These are phyloP conservation scores for Taeniopygia guttata DNA, from an alignment of 2,797 vertebrate species.

Conservation along the genomic window DNA sequence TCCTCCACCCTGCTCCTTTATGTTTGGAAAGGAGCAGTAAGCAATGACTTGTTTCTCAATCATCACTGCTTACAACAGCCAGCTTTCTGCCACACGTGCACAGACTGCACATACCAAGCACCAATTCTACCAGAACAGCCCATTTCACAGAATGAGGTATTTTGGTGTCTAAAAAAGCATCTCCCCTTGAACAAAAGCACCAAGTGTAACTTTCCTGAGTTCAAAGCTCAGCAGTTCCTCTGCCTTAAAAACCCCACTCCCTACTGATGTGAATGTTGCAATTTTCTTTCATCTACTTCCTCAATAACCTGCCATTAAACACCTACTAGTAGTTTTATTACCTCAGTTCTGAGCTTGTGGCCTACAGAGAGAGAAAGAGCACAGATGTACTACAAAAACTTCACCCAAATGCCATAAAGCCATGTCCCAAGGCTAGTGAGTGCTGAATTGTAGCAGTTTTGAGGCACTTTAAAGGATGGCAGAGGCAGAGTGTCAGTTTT, in stretches of 20 bases:
- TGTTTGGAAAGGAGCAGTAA: neutral
- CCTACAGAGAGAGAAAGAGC: conserved; percentile 49
- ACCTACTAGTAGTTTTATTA: conserved; percentile 76
- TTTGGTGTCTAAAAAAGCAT: conserved; percentile 44
- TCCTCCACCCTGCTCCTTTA: neutral
- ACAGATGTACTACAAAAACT: conserved; percentile 41
- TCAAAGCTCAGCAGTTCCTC: conserved; percentile 73
- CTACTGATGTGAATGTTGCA: conserved; percentile 60
- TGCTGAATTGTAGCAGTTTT: conserved; percentile 59
- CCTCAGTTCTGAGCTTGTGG: conserved; percentile 52
- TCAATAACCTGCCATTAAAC: conserved; percentile 78
- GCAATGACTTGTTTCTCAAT: neutral
- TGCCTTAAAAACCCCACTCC: conserved; percentile 39
- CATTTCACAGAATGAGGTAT: conserved; percentile 41
- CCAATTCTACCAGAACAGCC: neutral
- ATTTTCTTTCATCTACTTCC: conserved; percentile 75
- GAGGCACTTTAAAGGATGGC: conserved; percentile 23
- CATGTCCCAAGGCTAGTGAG: conserved; percentile 44
- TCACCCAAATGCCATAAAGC: conserved; percentile 46
- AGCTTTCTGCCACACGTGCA: neutral
- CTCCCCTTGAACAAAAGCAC: conserved; percentile 58
- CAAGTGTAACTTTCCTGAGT: conserved; percentile 62
- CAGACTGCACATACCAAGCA: neutral
- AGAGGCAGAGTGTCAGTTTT: conserved; percentile 36
- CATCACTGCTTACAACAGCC: neutral